Evolutionary conservation across 1,140 invertebrate genomes (phyloP), one percentile per base, ranked within the genome.

Genomic region (Orussus abietinus): DNA sequence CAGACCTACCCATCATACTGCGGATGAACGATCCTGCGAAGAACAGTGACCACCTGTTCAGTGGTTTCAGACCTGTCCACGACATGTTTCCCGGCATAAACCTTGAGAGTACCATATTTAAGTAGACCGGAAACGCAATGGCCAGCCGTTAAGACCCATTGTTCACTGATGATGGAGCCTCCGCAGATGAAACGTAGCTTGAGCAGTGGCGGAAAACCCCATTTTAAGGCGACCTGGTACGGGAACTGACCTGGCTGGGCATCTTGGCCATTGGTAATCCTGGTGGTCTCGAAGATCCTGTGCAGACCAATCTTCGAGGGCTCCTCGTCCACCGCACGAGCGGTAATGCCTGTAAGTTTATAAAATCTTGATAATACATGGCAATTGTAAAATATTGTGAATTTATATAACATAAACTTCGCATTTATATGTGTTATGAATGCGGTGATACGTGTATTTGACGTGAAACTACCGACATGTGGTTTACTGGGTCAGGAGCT

Each of bases 1-100:
- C n/a, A n/a, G n/a, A 53, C 45, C 63, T 53, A 77, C 73, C 77
- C 72, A n/a, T 28, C n/a, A 49, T 75, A 82, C 2, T 59, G 38
- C 13, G 75, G 60, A 47, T 83, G 80, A 0, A 76, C 47, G 26
- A 66, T 61, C 14, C 49, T 55, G 3, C 67, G 52, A 1, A 49
- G 49, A 2, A 80, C 67, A 5, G 26, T 1, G 11, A 70, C 51
- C 0, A 20, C 36, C 49, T 82, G 78, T 50, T 78, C 75, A 10
- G 45, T 61, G 1, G 31, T 42, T 25, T 79, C 76, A 0, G 0
- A 2, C 0, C 0, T 0, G 1, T 22, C 33, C 10, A 70, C 42
- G 7, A 49, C 44, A 15, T 61, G 44, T 21, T 66, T 69, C 11
- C 67, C 69, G 14, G 53, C 65, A 14, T 61, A 57, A 0, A 66